Evolutionary conservation across 2,888 invertebrate genomes (phyloP).

Genomic region (Pristionchus arcanus): DNA sequence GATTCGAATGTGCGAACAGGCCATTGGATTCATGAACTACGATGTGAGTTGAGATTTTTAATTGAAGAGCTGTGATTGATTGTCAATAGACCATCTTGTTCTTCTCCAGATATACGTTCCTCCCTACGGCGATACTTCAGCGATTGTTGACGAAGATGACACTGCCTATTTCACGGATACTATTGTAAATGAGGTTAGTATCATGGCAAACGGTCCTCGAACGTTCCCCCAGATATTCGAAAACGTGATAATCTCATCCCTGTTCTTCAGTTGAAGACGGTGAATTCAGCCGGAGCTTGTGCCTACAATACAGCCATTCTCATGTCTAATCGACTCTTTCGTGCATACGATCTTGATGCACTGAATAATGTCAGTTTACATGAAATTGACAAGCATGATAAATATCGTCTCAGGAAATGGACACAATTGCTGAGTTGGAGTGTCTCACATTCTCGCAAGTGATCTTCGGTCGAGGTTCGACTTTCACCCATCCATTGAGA

Average conservation of each 20-base stretch:
- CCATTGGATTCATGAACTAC: slow-evolving; percentile 66
- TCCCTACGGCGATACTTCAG: slow-evolving; percentile 34
- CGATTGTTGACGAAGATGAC: slow-evolving; percentile 13
- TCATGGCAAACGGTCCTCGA: no score
- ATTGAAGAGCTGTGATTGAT: no score
- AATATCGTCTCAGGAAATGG: slow-evolving; percentile 5
- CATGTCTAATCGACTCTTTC: slow-evolving; percentile 67
- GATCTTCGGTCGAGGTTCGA: slow-evolving; percentile 33
- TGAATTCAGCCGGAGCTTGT: slow-evolving; percentile 51
- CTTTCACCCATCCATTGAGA: neutral
- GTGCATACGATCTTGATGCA: slow-evolving; percentile 52
- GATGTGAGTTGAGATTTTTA: neutral
- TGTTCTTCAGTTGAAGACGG: slow-evolving; percentile 4
- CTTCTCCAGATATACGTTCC: slow-evolving; percentile 47
- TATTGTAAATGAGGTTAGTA: slow-evolving; percentile 6
- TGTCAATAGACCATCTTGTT: no score
- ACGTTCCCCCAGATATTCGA: no score
- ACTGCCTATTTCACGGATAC: neutral
- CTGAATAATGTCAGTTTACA: neutral
- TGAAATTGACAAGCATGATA: neutral
- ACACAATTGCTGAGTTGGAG: neutral
- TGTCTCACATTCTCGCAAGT: slow-evolving; percentile 52
- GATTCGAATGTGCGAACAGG: slow-evolving; percentile 57
- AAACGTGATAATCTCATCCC: neutral
- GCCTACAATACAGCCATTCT: slow-evolving; percentile 67